Percentiles rank a stretch among this genome's conserved stretches.
Conservation (phyloP, 2,888 invertebrate species). For the Drosophila peninsularis region DNA sequence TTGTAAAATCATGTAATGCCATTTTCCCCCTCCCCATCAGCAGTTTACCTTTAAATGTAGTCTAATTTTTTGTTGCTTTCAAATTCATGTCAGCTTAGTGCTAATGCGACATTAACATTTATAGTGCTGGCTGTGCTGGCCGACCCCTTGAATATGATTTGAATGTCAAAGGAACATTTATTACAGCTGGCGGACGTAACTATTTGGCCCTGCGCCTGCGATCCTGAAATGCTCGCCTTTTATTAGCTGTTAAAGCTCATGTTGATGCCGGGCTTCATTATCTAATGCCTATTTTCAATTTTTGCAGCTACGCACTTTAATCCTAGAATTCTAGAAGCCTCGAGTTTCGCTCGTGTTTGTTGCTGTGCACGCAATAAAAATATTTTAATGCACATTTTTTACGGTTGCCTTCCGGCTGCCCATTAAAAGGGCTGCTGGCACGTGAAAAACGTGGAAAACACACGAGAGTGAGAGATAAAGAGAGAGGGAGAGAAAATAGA, state of each 20-base stretch:
- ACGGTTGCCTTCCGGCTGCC: conserved; percentile 50
- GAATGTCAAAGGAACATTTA: conserved; percentile 27
- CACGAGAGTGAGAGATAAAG: background rate
- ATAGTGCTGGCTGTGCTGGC: conserved; percentile 5
- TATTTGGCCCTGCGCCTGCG: conserved; percentile 8
- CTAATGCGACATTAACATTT: conserved; percentile 33
- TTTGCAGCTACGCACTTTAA: conserved; percentile 55
- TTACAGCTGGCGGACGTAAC: conserved; percentile 10
- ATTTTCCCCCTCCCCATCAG: background rate
- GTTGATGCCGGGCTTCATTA: conserved; percentile 53
- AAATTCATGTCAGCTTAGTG: conserved; percentile 3
- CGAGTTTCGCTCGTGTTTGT: conserved; percentile 27
- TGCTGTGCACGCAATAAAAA: conserved; percentile 65
- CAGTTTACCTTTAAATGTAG: background rate
- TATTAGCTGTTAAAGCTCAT: conserved; percentile 63
- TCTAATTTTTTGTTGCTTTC: background rate
- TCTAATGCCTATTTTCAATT: conserved; percentile 73
- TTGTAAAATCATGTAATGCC: background rate
- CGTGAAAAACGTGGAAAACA: conserved; percentile 45
- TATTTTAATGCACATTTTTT: conserved; percentile 74
- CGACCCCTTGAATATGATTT: conserved; percentile 13
- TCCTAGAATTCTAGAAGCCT: conserved; percentile 34
- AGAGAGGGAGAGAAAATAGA: background rate
- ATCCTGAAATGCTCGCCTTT: conserved; percentile 26
- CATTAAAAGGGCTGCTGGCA: conserved; percentile 69